Percentiles rank a stretch among this genome's conserved stretches.
Evolutionary conservation across 1,140 invertebrate genomes (phyloP).

Genomic region (Ridgeia piscesae): DNA sequence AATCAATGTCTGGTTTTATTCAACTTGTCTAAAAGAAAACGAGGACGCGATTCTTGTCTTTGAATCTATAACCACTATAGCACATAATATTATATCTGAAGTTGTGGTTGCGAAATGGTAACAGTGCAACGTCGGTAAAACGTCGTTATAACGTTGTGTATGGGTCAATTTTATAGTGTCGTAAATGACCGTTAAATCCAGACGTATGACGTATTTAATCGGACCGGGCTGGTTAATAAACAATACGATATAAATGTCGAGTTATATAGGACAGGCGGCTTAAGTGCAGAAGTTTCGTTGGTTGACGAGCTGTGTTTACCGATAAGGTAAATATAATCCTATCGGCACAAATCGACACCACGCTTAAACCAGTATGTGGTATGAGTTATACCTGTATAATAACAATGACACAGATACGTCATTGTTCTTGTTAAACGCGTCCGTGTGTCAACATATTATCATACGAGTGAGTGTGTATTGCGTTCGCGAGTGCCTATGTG

Average conservation of each 20-base stretch:
- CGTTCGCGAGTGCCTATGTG: not conserved
- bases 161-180: not conserved
- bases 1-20: not conserved
- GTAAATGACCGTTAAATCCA: not conserved
- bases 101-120: not conserved
- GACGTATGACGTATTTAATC: not conserved
- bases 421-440: not conserved
- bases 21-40: not conserved
- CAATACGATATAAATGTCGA: not conserved
- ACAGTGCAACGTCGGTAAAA: not conserved
- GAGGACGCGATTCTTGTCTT: not conserved
- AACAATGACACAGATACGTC: not conserved
- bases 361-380: not conserved
- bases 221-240: not conserved
- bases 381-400: not conserved
- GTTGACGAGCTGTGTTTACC: not conserved
- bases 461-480: not conserved
- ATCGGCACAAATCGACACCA: not conserved
- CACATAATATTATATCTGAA: not conserved
- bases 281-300: not conserved
- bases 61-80: not conserved
- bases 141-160: not conserved
- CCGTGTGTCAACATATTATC: not conserved
- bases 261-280: not conserved
- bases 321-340: not conserved